Conservation (phyloP, 2,888 invertebrate species). For the Drosophila neotestacea region DNA sequence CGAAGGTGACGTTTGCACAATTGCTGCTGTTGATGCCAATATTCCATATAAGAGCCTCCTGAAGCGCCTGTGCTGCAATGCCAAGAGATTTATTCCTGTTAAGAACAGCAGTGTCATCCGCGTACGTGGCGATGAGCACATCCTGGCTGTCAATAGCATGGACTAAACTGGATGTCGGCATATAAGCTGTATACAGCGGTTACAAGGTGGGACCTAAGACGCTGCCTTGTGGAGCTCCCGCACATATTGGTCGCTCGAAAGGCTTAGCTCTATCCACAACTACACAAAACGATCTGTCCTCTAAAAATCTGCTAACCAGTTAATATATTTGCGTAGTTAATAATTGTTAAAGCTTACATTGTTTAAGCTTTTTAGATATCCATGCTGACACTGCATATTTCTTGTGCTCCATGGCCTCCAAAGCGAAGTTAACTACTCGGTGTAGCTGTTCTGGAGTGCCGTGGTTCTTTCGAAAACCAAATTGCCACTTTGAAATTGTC, state of each 20-base stretch:
- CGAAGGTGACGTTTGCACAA: background rate
- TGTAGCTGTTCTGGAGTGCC: background rate
- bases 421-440: background rate
- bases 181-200: background rate
- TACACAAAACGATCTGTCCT: background rate
- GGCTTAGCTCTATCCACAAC: no score
- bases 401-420: background rate
- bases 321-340: background rate
- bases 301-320: background rate
- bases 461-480: conserved; percentile 3
- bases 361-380: conserved; percentile 4
- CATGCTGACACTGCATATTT: conserved; percentile 4
- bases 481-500: conserved; percentile 15
- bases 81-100: no score
- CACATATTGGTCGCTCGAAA: background rate
- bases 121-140: no score
- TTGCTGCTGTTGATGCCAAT: background rate
- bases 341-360: background rate
- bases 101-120: background rate
- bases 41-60: background rate
- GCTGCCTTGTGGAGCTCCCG: no score
- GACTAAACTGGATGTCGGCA: background rate
- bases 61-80: no score
- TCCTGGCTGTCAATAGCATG: no score
- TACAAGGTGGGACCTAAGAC: no score